Conservation (phyloP, 2,888 invertebrate genomes). For the Elaeidobius kamerunicus region DNA sequence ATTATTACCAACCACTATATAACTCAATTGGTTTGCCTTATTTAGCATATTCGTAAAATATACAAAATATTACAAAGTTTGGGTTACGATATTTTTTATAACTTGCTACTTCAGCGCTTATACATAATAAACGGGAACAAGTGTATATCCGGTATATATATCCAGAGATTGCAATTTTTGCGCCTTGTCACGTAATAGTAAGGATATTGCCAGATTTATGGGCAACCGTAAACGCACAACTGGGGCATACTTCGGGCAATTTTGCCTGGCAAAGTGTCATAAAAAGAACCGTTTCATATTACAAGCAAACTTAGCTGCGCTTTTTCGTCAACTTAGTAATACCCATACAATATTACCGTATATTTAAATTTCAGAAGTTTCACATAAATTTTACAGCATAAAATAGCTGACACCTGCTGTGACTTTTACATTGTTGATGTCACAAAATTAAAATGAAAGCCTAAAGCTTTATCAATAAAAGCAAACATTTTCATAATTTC, state of each 20-base stretch:
- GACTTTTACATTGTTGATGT: no score
- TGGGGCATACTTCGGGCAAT: slow-evolving; percentile 17
- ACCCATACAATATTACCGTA: neutral
- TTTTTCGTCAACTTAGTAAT: neutral
- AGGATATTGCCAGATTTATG: slow-evolving; percentile 25
- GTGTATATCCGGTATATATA: slow-evolving; percentile 5
- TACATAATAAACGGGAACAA: slow-evolving; percentile 19
- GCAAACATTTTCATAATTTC: no score
- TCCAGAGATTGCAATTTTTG: slow-evolving; percentile 23
- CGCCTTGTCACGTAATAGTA: slow-evolving; percentile 25
- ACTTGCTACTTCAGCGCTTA: no score
- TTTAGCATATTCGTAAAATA: no score
- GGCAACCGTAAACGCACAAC: slow-evolving; percentile 19
- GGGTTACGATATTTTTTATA: no score
- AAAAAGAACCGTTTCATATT: slow-evolving; percentile 19
- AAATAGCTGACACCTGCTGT: no score
- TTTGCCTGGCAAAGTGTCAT: slow-evolving; percentile 20
- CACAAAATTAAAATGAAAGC: no score
- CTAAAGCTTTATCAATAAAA: no score
- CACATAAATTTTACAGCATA: neutral
- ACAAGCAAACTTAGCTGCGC: slow-evolving; percentile 3
- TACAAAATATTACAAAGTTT: no score
- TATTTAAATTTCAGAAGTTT: neutral
- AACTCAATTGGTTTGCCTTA: no score
- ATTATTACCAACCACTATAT: no score